phyloP scores from a whole-genome alignment of 2,113 vertebrate genomes.

The Gallinago media region DNA sequence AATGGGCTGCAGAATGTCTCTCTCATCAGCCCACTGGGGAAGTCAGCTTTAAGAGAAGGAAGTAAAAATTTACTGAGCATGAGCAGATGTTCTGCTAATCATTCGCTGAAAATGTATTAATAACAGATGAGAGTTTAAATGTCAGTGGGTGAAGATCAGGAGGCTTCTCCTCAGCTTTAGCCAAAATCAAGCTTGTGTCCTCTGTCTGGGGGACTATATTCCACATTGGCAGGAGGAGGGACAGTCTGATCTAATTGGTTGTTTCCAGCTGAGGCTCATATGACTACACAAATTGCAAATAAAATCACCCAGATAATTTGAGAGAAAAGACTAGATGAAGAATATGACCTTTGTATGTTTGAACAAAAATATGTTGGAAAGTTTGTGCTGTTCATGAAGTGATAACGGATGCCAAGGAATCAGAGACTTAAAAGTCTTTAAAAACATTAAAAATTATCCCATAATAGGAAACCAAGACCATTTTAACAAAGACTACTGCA shows the following conservation, averaged over 20 bases:
- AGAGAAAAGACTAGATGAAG: conserved; percentile 31
- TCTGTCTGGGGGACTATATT: not conserved
- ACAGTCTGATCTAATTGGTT: conserved; percentile 19
- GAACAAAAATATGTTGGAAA: not conserved
- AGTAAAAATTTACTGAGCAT: conserved; percentile 39
- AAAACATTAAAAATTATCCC: not conserved
- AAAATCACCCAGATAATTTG: not conserved
- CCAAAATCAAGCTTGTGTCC: not conserved
- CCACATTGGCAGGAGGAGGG: not conserved
- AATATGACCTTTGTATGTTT: not conserved
- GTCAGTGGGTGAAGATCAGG: conserved; percentile 27
- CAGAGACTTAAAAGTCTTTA: not conserved
- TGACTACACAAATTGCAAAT: conserved; percentile 14
- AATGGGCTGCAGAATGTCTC: not conserved
- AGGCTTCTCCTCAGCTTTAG: conserved; percentile 3
- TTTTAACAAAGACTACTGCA: not conserved
- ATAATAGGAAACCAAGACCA: not conserved
- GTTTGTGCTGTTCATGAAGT: not conserved
- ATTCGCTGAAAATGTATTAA: conserved; percentile 42
- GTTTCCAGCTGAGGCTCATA: not conserved
- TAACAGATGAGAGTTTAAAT: conserved; percentile 54
- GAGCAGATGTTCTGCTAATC: conserved; percentile 51
- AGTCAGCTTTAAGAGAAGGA: conserved; percentile 14
- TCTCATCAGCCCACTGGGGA: conserved; percentile 22
- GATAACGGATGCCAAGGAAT: conserved; percentile 28